phyloP scores from a whole-genome alignment of 2,888 invertebrate genomes.

The Idaea aversata region DNA sequence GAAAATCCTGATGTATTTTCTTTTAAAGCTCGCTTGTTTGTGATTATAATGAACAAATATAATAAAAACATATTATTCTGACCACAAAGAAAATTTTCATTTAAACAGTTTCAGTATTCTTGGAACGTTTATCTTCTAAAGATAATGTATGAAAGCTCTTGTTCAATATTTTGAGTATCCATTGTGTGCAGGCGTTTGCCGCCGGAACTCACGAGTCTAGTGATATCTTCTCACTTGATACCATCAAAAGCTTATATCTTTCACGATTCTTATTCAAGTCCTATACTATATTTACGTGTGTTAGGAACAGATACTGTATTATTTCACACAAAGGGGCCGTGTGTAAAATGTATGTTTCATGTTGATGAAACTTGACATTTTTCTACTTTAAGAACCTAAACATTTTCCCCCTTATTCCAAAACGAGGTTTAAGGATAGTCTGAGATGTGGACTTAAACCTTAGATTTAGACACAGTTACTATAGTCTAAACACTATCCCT shows the following conservation, averaged over 20 bases:
- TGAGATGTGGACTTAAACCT: too few relatives aligned
- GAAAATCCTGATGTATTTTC: constrained; percentile 4
- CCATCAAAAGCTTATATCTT: not conserved
- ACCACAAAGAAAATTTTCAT: not conserved
- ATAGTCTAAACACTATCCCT: too few relatives aligned
- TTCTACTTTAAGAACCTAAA: not conserved
- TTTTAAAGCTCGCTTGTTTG: not conserved
- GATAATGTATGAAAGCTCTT: not conserved
- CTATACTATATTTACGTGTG: not conserved
- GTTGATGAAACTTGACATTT: not conserved
- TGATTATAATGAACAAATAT: not conserved
- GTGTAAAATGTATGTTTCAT: not conserved
- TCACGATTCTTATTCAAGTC: not conserved
- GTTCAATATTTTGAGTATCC: not conserved
- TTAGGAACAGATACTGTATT: not conserved
- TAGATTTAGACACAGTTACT: too few relatives aligned
- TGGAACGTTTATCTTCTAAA: not conserved
- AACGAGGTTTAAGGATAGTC: not conserved
- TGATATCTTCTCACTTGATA: not conserved
- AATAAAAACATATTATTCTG: not conserved
- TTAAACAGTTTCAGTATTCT: not conserved
- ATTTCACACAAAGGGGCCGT: not conserved
- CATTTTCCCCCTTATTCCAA: too few relatives aligned
- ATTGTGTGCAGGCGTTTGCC: not conserved
- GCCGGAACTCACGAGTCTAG: not conserved